phyloP scores from a whole-genome alignment of 2,113 vertebrate species.

The Forbesichthys agassizii region DNA sequence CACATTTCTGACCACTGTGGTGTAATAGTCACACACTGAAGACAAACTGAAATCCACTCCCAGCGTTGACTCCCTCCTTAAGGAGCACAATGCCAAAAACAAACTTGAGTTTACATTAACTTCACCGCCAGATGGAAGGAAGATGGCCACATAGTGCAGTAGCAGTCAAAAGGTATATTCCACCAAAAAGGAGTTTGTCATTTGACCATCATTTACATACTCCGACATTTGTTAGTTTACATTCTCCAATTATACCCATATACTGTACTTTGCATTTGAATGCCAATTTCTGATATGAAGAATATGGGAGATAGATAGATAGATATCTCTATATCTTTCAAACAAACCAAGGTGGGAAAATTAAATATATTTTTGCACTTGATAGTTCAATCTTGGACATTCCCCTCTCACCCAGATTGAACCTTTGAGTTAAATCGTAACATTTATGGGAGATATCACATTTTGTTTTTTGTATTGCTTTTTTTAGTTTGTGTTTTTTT shows the following conservation, averaged over 20 bases:
- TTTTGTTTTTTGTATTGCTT: conserved; percentile 35
- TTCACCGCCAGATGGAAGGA: conserved; percentile 5
- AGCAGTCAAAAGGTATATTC: conserved; percentile 32
- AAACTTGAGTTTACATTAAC: conserved; percentile 40
- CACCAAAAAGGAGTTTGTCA: background rate
- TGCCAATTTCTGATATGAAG: background rate
- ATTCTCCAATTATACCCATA: background rate
- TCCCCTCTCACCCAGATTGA: background rate
- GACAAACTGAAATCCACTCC: conserved; percentile 7
- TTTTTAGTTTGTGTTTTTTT: too few species aligned
- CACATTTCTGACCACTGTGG: conserved; percentile 41
- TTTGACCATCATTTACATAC: conserved; percentile 26
- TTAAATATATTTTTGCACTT: too few species aligned
- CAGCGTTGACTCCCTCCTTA: conserved; percentile 1
- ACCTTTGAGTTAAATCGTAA: background rate
- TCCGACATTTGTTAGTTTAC: conserved; percentile 35
- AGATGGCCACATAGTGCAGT: conserved; percentile 21
- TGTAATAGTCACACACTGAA: conserved; percentile 62
- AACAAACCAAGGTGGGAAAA: too few species aligned
- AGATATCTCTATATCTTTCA: background rate
- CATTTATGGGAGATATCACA: conserved; percentile 9
- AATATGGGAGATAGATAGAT: too few species aligned
- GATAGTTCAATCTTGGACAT: background rate
- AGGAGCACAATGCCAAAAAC: conserved; percentile 19
- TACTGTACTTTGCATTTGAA: conserved; percentile 28